These are phyloP conservation scores for Crocallis elinguaria DNA, from an alignment of 2,888 invertebrate species.

Conservation along the genomic window DNA sequence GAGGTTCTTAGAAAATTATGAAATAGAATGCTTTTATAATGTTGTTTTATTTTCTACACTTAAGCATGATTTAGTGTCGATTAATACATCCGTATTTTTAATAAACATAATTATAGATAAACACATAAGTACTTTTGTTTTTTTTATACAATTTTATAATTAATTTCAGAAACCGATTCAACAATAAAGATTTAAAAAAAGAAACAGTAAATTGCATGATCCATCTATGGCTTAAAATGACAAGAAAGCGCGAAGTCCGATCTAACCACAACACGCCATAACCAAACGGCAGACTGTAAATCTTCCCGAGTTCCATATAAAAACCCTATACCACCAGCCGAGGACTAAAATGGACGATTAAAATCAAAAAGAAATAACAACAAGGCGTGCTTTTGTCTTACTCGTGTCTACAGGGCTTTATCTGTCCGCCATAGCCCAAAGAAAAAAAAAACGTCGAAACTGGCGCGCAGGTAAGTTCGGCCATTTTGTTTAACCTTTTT, in stretches of 20 bases:
- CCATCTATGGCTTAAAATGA: conserved; percentile 20
- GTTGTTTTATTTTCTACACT: too few relatives aligned
- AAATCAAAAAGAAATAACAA: conserved; percentile 77
- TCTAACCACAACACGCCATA: conserved; percentile 45
- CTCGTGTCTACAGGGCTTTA: conserved; percentile 78
- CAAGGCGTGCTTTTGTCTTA: conserved; percentile 76
- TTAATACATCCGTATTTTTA: too few relatives aligned
- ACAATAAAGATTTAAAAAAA: background rate
- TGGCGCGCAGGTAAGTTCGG: conserved; percentile 73
- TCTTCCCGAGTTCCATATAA: conserved; percentile 47
- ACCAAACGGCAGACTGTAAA: conserved; percentile 53
- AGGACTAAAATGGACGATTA: conserved; percentile 71
- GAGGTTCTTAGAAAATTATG: too few relatives aligned
- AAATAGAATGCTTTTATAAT: too few relatives aligned
- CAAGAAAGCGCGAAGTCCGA: conserved; percentile 51
- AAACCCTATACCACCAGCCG: conserved; percentile 53
- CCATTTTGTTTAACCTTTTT: conserved; percentile 72
- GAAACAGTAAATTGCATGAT: background rate
- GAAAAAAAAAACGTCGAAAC: conserved; percentile 59
- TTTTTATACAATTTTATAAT: background rate
- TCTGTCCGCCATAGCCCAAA: conserved; percentile 62
- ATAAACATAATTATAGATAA: too few relatives aligned
- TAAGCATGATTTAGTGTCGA: too few relatives aligned
- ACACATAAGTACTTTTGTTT: background rate
- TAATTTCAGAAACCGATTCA: background rate